phyloP scores from a whole-genome alignment of 2,113 vertebrate genomes.

The Crypturellus undulatus region DNA sequence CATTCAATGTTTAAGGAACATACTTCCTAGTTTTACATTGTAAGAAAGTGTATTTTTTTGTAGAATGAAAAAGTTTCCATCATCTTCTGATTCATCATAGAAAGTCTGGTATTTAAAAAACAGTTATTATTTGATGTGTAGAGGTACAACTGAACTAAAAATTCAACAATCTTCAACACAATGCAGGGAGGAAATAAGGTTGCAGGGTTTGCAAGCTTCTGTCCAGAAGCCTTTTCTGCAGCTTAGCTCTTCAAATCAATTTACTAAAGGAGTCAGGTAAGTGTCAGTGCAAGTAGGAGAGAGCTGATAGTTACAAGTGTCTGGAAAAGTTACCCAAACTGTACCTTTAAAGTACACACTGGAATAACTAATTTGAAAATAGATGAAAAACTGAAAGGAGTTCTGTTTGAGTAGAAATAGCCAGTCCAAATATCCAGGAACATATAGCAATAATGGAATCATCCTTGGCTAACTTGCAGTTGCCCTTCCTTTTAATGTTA shows the following conservation, averaged over 20 bases:
- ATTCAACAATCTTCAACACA: background rate
- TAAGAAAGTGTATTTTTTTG: background rate
- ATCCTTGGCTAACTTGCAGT: background rate
- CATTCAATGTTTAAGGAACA: constrained; percentile 7
- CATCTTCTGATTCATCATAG: background rate
- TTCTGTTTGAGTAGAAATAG: background rate
- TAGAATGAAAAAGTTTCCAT: background rate
- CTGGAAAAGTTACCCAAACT: background rate
- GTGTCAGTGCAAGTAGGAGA: background rate
- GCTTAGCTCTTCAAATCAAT: background rate
- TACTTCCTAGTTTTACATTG: background rate
- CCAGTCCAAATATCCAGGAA: background rate
- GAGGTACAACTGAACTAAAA: background rate
- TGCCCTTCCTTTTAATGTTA: background rate
- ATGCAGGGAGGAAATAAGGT: background rate
- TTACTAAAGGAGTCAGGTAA: background rate
- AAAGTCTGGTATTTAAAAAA: background rate
- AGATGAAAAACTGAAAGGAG: background rate
- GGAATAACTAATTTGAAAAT: background rate
- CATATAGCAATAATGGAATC: fast-evolving
- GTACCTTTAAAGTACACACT: background rate
- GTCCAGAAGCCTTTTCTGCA: background rate
- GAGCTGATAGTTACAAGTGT: fast-evolving
- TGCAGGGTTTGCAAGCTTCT: background rate
- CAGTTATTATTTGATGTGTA: background rate